Evolutionary conservation across 2,113 vertebrate species (phyloP), one percentile per base, ranked within the genome.

Genomic region (Lathamus discolor): DNA sequence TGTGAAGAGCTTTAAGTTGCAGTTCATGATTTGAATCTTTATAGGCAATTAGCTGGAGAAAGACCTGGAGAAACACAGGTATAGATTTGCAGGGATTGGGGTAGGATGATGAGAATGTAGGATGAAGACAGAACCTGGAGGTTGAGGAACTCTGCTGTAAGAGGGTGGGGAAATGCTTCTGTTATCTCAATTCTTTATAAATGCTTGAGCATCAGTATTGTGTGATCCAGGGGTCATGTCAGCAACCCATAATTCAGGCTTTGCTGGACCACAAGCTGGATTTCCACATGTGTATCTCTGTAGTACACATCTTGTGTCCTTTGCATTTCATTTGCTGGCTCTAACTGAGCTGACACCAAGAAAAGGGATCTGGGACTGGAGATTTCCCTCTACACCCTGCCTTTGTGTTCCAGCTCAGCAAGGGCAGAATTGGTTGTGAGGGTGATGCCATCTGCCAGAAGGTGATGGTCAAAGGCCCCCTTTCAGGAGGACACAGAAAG

Each of bases 1-100:
- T 88, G 86, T 97, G 93, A 95, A 97, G 96, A 95, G 25, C 86
- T 96, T 86, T 84, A 66, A 86, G 96, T 91, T 96, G 88, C 94
- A 75, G 92, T 81, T 94, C 94, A 94, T 69, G 68, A 90, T 97
- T 94, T 96, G 90, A 97, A 90, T 95, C 90, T 95, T 96, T 91
- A 85, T 54, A 82, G 97, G 92, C 91, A 91, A 92, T 94, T 90
- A 96, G 85, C 85, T 92, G 77, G 86, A 84, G 92, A 89, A 94
- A 6, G 52, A 83, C 81, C 57, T 68, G 59, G 41, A 94, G 92
- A 93, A 90, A 88, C 16, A 16, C 77, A 91, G 94, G 92, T 96
- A 69, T 3, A 13, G 92, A 41, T 96, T 93, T 89, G 81, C 86
- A 96, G 81, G 83, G 24, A 41, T 61, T 70, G 59, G 49, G 27